A percentile compares a stretch with the other conserved stretches of the same genome.
phyloP scores from a whole-genome alignment of 2,888 invertebrate genomes.

The Dynastes maya region DNA sequence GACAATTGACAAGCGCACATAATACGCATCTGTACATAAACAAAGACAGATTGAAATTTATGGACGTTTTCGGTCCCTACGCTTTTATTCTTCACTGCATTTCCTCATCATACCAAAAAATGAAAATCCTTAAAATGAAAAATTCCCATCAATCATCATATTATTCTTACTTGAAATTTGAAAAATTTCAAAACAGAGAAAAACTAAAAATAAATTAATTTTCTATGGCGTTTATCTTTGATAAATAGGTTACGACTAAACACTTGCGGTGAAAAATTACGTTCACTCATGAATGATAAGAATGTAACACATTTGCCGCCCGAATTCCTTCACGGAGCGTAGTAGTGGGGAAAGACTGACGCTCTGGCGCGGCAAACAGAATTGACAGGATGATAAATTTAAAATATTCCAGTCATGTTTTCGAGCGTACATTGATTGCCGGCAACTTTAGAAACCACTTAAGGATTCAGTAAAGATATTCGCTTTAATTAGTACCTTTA shows the following conservation, averaged over 20 bases:
- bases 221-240: constrained; percentile 16
- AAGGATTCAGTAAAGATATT: constrained; percentile 45
- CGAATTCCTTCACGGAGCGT: constrained; percentile 36
- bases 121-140: no score
- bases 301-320: constrained; percentile 38
- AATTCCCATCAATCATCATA: constrained; percentile 65
- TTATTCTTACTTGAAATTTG: no score
- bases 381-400: constrained; percentile 50
- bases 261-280: constrained; percentile 41
- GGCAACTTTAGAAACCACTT: constrained; percentile 47
- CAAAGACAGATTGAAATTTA: no score
- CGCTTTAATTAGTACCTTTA: constrained; percentile 48
- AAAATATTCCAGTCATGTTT: constrained; percentile 51
- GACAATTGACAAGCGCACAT: no score
- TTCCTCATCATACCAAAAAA: no score
- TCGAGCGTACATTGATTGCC: constrained; percentile 48
- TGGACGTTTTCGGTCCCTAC: no score
- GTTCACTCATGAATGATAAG: constrained; percentile 26
- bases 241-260: constrained; percentile 35
- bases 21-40: no score
- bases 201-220: constrained; percentile 3
- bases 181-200: background rate
- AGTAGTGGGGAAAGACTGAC: background rate
- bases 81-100: no score
- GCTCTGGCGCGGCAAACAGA: constrained; percentile 21